phyloP scores from a whole-genome alignment of 2,888 invertebrate species.

The Drosophila rubida region DNA sequence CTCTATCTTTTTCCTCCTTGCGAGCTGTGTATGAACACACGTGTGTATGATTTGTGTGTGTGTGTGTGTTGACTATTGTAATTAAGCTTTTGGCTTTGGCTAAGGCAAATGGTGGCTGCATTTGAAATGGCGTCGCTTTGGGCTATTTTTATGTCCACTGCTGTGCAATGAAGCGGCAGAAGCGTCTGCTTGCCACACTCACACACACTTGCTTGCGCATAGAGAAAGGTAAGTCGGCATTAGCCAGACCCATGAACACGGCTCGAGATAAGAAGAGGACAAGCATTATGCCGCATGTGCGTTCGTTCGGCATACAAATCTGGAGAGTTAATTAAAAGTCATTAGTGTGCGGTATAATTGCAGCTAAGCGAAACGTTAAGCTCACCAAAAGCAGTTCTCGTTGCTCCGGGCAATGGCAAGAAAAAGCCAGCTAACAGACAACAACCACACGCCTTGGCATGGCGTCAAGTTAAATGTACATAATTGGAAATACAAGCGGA shows the following conservation, averaged over 20 bases:
- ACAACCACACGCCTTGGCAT: neutral
- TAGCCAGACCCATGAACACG: conserved; percentile 17
- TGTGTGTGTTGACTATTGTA: conserved; percentile 47
- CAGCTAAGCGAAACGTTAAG: conserved; percentile 50
- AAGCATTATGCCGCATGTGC: conserved; percentile 37
- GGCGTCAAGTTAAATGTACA: conserved; percentile 6
- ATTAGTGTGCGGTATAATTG: conserved; percentile 72
- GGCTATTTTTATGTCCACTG: conserved; percentile 70
- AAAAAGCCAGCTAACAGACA: neutral
- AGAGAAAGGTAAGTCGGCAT: conserved; percentile 30
- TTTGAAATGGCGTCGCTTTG: conserved; percentile 66
- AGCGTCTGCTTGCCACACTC: conserved; percentile 24
- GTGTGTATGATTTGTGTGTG: conserved; percentile 6
- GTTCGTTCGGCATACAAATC: conserved; percentile 67
- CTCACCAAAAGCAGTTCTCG: neutral
- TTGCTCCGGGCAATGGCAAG: neutral
- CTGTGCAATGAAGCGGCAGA: conserved; percentile 63
- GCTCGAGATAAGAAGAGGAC: conserved; percentile 40
- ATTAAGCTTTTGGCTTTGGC: conserved; percentile 67
- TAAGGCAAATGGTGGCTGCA: conserved; percentile 41
- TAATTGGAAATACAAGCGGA: conserved; percentile 24
- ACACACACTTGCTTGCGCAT: conserved; percentile 1
- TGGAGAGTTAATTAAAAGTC: conserved; percentile 75
- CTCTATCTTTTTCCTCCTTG: neutral
- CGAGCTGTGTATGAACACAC: neutral